Percentiles rank a stretch among this genome's conserved stretches.
phyloP scores from a whole-genome alignment of 2,888 invertebrate genomes.

The Chymomyza procnemis region DNA sequence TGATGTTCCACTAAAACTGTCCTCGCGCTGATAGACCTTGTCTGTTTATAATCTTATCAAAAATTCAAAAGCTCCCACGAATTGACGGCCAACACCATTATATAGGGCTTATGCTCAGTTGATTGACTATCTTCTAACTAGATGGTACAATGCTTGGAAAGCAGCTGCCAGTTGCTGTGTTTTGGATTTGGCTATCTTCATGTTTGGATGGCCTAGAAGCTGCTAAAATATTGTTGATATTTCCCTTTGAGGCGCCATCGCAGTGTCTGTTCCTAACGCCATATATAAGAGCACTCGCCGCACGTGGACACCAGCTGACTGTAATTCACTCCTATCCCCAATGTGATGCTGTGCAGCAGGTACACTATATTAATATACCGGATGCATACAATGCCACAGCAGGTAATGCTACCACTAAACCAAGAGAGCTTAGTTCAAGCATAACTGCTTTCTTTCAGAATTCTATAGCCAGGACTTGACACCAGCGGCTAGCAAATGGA shows the following conservation, averaged over 20 bases:
- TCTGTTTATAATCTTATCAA: neutral
- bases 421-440: neutral
- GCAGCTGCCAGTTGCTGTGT: neutral
- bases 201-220: neutral
- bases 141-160: neutral
- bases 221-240: constrained; percentile 49
- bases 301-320: constrained; percentile 76
- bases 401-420: constrained; percentile 15
- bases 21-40: neutral
- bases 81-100: neutral
- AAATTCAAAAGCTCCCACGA: neutral
- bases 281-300: constrained; percentile 65
- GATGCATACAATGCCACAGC: constrained; percentile 11
- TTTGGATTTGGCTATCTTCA: neutral
- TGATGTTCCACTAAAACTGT: neutral
- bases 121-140: neutral
- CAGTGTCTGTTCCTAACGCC: constrained; percentile 68
- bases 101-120: neutral
- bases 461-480: constrained; percentile 10
- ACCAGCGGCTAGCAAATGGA: constrained; percentile 5
- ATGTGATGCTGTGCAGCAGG: constrained; percentile 20
- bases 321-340: constrained; percentile 66
- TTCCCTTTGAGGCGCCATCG: constrained; percentile 52
- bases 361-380: constrained; percentile 31
- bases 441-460: neutral